These are phyloP conservation scores for Pycnomerus fuliginosus DNA, from an alignment of 2,888 invertebrate genomes.

Conservation along the genomic window DNA sequence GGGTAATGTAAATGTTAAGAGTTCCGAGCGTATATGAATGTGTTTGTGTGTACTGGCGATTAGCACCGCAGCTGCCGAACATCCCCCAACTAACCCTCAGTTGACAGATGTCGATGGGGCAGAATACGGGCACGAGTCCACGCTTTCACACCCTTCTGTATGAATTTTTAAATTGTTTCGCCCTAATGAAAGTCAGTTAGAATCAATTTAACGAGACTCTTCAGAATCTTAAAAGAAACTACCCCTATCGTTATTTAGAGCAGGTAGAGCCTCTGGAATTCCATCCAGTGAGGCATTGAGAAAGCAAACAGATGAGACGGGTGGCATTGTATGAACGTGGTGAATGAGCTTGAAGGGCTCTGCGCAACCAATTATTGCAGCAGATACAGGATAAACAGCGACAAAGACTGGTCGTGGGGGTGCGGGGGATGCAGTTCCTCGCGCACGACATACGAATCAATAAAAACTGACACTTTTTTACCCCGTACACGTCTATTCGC, in stretches of 20 bases:
- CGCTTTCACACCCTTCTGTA: too few species aligned
- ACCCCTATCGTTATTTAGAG: too few species aligned
- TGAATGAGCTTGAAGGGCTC: slow-evolving; percentile 45
- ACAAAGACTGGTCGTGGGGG: slow-evolving; percentile 40
- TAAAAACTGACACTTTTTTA: slow-evolving; percentile 50
- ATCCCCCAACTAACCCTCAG: slow-evolving; percentile 31
- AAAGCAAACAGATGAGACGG: slow-evolving; percentile 13
- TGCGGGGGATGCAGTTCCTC: slow-evolving; percentile 31
- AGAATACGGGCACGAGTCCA: slow-evolving; percentile 24
- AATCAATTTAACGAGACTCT: background rate
- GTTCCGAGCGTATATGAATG: slow-evolving; percentile 20
- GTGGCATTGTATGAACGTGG: slow-evolving; percentile 36
- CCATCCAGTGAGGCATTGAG: background rate
- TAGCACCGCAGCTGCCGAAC: slow-evolving; percentile 40
- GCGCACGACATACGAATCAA: slow-evolving; percentile 47
- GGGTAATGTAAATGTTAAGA: slow-evolving; percentile 2
- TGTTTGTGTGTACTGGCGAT: slow-evolving; percentile 34
- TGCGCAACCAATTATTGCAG: slow-evolving; percentile 49
- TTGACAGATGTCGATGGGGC: slow-evolving; percentile 36
- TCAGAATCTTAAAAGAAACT: too few species aligned
- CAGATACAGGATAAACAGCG: slow-evolving; percentile 49
- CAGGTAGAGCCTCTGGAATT: too few species aligned
- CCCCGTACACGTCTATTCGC: slow-evolving; percentile 38
- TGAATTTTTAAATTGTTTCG: too few species aligned
- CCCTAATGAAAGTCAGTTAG: background rate